These are phyloP conservation scores for Ariolimax columbianus DNA, from an alignment of 2,888 invertebrate genomes.

Conservation along the genomic window DNA sequence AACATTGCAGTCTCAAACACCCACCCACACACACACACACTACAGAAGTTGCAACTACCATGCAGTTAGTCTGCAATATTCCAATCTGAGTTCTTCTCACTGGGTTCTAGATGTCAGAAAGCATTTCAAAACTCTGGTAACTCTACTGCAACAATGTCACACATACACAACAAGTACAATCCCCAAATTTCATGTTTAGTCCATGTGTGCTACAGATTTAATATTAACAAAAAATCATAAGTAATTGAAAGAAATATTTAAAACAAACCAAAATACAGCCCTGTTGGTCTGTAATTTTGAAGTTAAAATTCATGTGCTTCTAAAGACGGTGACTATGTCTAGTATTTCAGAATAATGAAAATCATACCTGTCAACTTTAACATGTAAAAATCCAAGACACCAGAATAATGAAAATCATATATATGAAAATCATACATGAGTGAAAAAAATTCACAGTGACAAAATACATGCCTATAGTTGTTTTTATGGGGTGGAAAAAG, in stretches of 20 bases:
- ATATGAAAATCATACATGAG: no score
- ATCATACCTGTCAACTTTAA: neutral
- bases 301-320: no score
- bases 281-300: no score
- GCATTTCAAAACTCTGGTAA: neutral
- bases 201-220: no score
- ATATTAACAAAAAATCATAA: neutral
- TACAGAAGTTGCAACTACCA: neutral
- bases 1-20: neutral
- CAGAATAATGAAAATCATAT: no score
- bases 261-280: no score
- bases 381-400: no score
- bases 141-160: neutral
- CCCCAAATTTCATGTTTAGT: neutral
- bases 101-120: neutral
- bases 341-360: no score
- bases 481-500: no score
- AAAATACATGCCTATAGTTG: no score
- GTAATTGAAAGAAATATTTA: neutral
- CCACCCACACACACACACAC: neutral
- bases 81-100: neutral
- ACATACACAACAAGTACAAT: neutral
- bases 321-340: no score
- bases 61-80: neutral
- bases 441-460: no score